Percentiles rank a stretch among this genome's conserved stretches.
Evolutionary conservation across 2,113 vertebrate species (phyloP).

Genomic region (Raja brachyura): DNA sequence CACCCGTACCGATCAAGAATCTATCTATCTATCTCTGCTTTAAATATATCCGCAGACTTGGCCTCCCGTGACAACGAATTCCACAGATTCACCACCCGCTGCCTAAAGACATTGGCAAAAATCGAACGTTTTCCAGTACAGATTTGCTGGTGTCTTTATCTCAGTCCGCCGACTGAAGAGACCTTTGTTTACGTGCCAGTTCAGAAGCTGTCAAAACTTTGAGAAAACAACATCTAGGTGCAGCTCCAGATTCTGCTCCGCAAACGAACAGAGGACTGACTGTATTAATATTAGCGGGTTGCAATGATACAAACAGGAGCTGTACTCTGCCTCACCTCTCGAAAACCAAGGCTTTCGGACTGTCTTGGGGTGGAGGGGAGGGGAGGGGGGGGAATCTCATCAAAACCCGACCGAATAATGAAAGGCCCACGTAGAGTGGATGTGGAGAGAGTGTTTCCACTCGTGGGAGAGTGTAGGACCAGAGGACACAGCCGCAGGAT

Average conservation of each 20-base stretch:
- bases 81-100: too few relatives aligned
- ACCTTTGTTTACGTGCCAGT: slow-evolving; percentile 15
- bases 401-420: too few relatives aligned
- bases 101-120: neutral
- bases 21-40: too few relatives aligned
- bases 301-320: neutral
- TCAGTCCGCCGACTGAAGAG: neutral
- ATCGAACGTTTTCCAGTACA: neutral
- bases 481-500: too few relatives aligned
- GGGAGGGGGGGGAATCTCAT: too few relatives aligned
- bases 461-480: too few relatives aligned
- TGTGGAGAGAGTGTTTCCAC: too few relatives aligned
- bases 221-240: neutral
- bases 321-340: neutral
- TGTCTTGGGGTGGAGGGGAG: too few relatives aligned
- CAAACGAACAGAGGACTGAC: neutral
- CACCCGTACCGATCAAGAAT: too few relatives aligned
- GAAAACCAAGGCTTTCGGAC: neutral
- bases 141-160: neutral
- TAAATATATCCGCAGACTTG: too few relatives aligned
- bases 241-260: neutral
- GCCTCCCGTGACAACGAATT: too few relatives aligned
- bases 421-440: too few relatives aligned
- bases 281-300: neutral
- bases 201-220: neutral